These are phyloP conservation scores for Thalassophryne amazonica DNA, from an alignment of 2,797 vertebrate species.

Conservation along the genomic window DNA sequence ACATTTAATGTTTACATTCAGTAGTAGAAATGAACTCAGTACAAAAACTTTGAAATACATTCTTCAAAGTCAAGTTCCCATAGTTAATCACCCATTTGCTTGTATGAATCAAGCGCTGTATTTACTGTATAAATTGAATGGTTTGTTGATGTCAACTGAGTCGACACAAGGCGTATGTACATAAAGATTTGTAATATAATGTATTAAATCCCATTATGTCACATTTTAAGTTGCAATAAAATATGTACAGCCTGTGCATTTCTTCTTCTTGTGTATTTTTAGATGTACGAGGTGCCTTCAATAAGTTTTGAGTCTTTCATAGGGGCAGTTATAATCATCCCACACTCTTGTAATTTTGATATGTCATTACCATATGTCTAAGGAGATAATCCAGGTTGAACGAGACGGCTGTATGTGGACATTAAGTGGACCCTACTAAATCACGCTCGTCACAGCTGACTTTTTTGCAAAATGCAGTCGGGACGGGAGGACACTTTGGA, in stretches of 20 bases:
- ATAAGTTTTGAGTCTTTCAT: too few relatives aligned
- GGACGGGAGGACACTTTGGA: too few relatives aligned
- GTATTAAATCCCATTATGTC: conserved; percentile 66
- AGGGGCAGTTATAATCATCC: too few relatives aligned
- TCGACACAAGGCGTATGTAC: conserved; percentile 73
- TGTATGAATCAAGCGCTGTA: conserved; percentile 73
- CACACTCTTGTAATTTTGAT: too few relatives aligned
- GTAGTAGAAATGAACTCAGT: background rate
- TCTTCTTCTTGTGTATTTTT: background rate
- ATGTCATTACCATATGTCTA: too few relatives aligned
- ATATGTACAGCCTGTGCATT: conserved; percentile 65
- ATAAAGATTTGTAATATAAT: conserved; percentile 83
- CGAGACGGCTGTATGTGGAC: too few relatives aligned
- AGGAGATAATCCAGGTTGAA: too few relatives aligned
- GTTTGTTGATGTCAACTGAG: conserved; percentile 67
- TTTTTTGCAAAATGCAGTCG: too few relatives aligned
- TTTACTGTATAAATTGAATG: conserved; percentile 80
- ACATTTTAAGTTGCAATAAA: conserved; percentile 73
- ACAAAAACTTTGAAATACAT: background rate
- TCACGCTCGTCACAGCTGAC: too few relatives aligned
- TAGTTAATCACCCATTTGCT: conserved; percentile 58
- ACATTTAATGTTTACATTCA: background rate
- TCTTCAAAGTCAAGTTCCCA: conserved; percentile 10
- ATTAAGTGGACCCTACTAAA: too few relatives aligned
- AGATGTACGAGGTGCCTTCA: background rate